Conservation (phyloP, 2,888 invertebrate genomes). For the Odontomyia ornata region DNA sequence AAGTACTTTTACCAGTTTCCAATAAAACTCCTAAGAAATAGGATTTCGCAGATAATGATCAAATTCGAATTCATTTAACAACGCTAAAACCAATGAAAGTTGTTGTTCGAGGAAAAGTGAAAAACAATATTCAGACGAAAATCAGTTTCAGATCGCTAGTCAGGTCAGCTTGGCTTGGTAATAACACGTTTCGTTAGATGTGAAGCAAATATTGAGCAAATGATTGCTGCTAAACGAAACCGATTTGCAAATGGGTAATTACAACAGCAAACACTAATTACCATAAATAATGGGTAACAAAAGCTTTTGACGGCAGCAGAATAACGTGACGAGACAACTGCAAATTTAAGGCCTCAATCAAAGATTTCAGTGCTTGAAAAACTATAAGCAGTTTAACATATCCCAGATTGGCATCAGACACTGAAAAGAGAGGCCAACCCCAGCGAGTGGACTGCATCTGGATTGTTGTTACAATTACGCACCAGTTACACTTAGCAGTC, state of each 20-base stretch:
- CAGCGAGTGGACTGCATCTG: slow-evolving; percentile 19
- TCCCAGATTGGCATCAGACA: background rate
- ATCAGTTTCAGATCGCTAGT: too few relatives aligned
- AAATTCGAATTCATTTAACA: too few relatives aligned
- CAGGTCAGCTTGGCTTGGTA: background rate
- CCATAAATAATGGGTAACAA: slow-evolving; percentile 19
- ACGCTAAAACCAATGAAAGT: too few relatives aligned
- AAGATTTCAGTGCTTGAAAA: background rate
- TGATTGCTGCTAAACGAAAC: background rate
- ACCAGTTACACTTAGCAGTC: slow-evolving; percentile 34
- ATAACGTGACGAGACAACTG: slow-evolving; percentile 17
- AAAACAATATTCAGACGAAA: too few relatives aligned
- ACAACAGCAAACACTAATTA: slow-evolving; percentile 21
- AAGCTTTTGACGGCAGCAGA: background rate
- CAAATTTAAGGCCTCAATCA: slow-evolving; percentile 23
- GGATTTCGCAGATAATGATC: too few relatives aligned
- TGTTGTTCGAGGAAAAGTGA: too few relatives aligned
- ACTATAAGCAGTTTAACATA: background rate
- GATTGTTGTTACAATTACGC: slow-evolving; percentile 42
- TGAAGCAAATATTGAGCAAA: background rate
- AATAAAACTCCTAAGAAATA: too few relatives aligned
- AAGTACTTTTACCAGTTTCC: too few relatives aligned
- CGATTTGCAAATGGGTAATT: slow-evolving; percentile 16
- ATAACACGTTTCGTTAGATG: background rate
- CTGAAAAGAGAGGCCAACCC: slow-evolving; percentile 40